Conservation (phyloP, 2,113 vertebrate genomes). For the Ceyx cyanopectus region DNA sequence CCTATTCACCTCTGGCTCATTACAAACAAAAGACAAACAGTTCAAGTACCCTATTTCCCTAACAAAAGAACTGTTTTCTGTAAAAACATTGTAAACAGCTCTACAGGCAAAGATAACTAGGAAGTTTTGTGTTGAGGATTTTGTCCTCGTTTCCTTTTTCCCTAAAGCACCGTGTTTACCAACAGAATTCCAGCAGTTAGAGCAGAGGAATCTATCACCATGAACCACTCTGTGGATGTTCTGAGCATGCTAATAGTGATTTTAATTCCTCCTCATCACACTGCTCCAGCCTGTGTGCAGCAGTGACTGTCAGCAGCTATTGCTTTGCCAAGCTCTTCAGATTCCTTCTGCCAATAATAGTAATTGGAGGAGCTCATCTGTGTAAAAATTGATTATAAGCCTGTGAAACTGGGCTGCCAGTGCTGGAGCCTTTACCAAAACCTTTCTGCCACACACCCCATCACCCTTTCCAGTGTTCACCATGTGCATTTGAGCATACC, state of each 20-base stretch:
- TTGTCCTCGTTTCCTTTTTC: neutral
- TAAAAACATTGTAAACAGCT: neutral
- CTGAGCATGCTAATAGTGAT: neutral
- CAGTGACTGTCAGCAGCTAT: neutral
- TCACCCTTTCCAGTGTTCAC: neutral
- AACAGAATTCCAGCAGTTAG: neutral
- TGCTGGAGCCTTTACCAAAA: neutral
- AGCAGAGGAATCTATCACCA: neutral
- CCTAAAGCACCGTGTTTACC: accelerated
- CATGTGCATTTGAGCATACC: neutral
- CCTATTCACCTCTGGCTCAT: neutral
- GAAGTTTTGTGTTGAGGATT: neutral
- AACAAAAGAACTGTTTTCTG: neutral
- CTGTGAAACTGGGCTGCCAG: neutral
- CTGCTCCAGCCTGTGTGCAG: neutral
- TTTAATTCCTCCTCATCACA: neutral
- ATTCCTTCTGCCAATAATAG: neutral
- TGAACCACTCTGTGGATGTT: neutral
- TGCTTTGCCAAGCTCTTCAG: neutral
- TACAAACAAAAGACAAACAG: neutral
- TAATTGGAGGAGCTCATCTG: neutral
- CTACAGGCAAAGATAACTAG: neutral
- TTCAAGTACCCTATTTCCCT: neutral
- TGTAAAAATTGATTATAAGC: neutral
- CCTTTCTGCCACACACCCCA: accelerated